Base-by-base conservation (phyloP, 2,797 vertebrate genomes). In the Pantherophis alleghaniensis region DNA sequence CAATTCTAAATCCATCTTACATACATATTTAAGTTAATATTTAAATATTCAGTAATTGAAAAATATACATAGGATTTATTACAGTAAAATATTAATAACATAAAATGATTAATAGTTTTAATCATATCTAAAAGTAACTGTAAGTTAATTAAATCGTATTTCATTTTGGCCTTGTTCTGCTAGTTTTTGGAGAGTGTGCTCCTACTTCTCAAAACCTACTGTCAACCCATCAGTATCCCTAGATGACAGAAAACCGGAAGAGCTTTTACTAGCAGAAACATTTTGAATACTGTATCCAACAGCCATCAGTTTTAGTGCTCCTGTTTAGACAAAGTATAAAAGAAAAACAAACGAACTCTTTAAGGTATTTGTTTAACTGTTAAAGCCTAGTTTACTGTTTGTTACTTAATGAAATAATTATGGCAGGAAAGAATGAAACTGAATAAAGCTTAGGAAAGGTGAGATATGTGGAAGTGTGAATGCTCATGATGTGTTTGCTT, bases 391-490 rank as follows among this genome's bases (percentile, higher is more conserved):
- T 79, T 79, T 20, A 56, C 53, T 32, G 86, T 13, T 16, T 87
- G 1, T 56, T 59, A 16, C 32, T 57, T 88, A 37, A 32, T 11
- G 14, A 87, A 24, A 55, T 42, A 88, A 24, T 42, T 42, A 0
- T 2, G 32, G 20, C 18, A 60, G 57, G 37, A 88, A 7, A 88
- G 32, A 88, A 42, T 88, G 56, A 88, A 60, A 5, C 7, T 60
- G 26, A 55, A 18, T 24, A 83, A 83, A 83, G 9, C 1, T 47
- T 47, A 74, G 6, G 16, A 55, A 47, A 26, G 59, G 3, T 28
- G 18, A 57, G 11, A 83, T 2, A 95, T 74, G 61, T 24, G 2
- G 95, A 94, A 92, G 37, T 91, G 88, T 53, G 22, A 89, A 93
- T 60, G 87, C 18, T 13, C 14, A 55, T 69, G 86, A 91, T 56